Base-by-base conservation (phyloP, 2,888 invertebrate species). In the Xestia sexstrigata region DNA sequence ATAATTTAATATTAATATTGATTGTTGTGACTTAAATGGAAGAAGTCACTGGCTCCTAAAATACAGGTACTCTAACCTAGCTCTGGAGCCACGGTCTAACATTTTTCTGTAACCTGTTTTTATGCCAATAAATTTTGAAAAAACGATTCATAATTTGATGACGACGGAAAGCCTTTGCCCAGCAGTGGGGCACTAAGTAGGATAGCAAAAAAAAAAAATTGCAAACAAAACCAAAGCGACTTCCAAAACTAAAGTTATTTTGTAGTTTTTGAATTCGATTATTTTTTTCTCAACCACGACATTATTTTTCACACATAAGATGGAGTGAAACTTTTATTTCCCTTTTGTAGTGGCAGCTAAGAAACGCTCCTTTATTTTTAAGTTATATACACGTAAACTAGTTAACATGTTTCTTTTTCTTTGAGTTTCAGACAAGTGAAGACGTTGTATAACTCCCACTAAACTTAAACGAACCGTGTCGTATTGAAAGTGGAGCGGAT, bases 381-480 rank as follows among this genome's bases (percentile, higher is more conserved):
- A 77, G 70, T 78, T 66, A 81, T 66, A 81, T 76, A 85, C 79
- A 76, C 83, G 85, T 85, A 83, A 81, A 84, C 80, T 68, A 79
- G 83, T 80, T 76, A 74, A 81, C 47, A 78, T 79, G 39, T 79
- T 76, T 78, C 70, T 75, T 86, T 55, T 84, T 78, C 30, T 83
- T 79, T 63, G 74, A 77, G 75, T 77, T 85, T 66, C 58, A 63
- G 71, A 87, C 77, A 58, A 76, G 71, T 77, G 76, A 72, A 77
- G 75, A 72, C 75, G 79, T 62, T 82, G 65, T 73, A 17, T 52
- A 58, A 63, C 39, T 75, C 69, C 42, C 2, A 13, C 65, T 17
- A n/a, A 35, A 62, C 35, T 47, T 39, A 4, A n/a, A n/a, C n/a
- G 55, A 23, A 0, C 71, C 52, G 13, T 49, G 67, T 70, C 78